Conservation (phyloP, 1,140 invertebrate species). For the Drosophila neocordata region DNA sequence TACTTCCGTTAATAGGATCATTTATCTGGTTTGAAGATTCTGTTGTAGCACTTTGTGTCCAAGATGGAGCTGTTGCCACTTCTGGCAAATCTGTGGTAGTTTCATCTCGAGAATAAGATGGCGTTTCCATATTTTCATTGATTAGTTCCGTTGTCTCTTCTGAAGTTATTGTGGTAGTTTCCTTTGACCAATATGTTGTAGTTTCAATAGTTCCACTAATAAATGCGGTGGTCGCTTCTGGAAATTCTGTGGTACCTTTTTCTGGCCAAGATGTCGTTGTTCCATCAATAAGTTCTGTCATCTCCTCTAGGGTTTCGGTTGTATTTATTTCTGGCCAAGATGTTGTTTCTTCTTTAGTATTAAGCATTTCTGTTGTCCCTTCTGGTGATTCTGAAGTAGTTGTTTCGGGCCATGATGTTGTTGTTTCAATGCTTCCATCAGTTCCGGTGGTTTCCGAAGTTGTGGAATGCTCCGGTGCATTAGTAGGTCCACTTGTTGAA, state of each 20-base stretch:
- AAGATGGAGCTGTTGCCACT: background rate
- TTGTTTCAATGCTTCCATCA: constrained; percentile 1
- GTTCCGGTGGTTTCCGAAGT: background rate
- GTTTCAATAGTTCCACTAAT: background rate
- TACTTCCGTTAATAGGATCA: background rate
- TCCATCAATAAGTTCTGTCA: background rate
- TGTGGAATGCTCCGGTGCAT: background rate
- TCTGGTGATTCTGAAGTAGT: constrained; percentile 12
- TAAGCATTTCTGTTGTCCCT: background rate
- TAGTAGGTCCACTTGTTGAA: constrained; percentile 1
- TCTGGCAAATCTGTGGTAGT: constrained; percentile 6
- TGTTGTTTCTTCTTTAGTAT: background rate
- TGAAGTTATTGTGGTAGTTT: background rate
- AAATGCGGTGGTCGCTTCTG: background rate
- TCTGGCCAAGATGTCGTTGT: background rate
- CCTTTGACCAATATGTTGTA: background rate
- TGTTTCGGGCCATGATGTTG: background rate
- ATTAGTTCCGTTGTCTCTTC: background rate
- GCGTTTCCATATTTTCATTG: background rate
- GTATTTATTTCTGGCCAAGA: background rate
- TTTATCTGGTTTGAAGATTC: constrained; percentile 1
- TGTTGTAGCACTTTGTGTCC: background rate
- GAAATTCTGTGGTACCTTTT: background rate
- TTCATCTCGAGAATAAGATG: background rate
- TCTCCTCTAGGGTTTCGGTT: constrained; percentile 7